A percentile compares a stretch with the other conserved stretches of the same genome.
phyloP scores from a whole-genome alignment of 2,797 vertebrate genomes.

The Sebastes taczanowskii region DNA sequence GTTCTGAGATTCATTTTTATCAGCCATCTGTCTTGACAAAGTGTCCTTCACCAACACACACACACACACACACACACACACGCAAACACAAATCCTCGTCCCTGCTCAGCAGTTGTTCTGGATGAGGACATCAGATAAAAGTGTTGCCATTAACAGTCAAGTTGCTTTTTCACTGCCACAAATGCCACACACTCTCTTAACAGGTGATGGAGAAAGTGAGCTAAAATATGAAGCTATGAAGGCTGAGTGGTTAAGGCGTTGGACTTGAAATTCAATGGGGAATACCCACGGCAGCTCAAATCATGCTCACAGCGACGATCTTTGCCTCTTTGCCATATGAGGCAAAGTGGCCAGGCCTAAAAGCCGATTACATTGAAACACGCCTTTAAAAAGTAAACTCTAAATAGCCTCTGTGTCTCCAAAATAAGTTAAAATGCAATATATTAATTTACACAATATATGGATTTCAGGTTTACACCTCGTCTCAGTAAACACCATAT shows the following conservation, averaged over 20 bases:
- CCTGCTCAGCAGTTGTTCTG: slow-evolving; percentile 35
- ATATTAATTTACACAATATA: neutral
- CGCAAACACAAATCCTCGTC: neutral
- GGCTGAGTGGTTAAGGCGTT: neutral
- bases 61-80: slow-evolving; percentile 15
- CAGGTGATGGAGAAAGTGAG: neutral
- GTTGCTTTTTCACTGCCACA: neutral
- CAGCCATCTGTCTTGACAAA: slow-evolving; percentile 31
- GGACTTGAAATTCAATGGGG: neutral
- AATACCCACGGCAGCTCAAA: neutral
- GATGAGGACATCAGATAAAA: slow-evolving; percentile 25
- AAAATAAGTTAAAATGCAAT: no score
- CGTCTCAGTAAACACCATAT: neutral
- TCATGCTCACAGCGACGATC: neutral
- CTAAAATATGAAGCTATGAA: neutral
- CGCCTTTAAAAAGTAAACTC: neutral
- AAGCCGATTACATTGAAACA: neutral
- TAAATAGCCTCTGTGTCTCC: neutral
- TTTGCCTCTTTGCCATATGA: no score
- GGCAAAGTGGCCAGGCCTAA: neutral
- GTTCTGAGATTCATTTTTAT: slow-evolving; percentile 29
- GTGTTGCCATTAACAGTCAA: neutral
- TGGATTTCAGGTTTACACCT: neutral
- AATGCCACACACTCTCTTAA: neutral
- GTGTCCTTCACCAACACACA: slow-evolving; percentile 31